These are phyloP conservation scores for Hyalella azteca DNA, from an alignment of 2,888 invertebrate species.

Conservation along the genomic window DNA sequence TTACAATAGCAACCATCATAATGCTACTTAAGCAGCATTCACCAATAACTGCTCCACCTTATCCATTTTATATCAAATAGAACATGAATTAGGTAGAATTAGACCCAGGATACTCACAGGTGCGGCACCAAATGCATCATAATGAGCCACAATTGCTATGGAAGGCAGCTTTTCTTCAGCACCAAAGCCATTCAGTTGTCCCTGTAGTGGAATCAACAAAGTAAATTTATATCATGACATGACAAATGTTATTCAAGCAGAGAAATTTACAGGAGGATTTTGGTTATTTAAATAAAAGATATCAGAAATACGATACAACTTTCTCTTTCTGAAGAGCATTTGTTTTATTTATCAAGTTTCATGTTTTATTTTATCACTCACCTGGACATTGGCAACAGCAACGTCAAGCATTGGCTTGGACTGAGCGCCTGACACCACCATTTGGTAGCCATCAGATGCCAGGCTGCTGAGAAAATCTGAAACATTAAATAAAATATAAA, in stretches of 20 bases:
- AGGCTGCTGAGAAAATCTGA: slow-evolving; percentile 81
- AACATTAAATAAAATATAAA: too few relatives aligned
- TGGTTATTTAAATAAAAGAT: too few relatives aligned
- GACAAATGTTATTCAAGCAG: too few relatives aligned
- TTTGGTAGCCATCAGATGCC: slow-evolving; percentile 94
- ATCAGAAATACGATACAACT: too few relatives aligned
- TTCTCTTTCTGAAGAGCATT: too few relatives aligned
- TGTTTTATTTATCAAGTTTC: too few relatives aligned
- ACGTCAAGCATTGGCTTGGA: slow-evolving; percentile 77
- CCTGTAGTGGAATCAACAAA: too few relatives aligned
- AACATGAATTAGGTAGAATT: neutral
- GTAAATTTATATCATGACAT: too few relatives aligned
- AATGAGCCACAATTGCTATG: slow-evolving; percentile 89
- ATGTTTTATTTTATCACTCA: slow-evolving; percentile 60
- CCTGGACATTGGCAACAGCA: slow-evolving; percentile 79
- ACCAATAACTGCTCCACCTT: too few relatives aligned
- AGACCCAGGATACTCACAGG: slow-evolving; percentile 73
- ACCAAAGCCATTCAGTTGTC: slow-evolving; percentile 77
- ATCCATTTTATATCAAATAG: neutral
- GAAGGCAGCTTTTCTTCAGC: slow-evolving; percentile 78
- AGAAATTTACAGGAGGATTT: too few relatives aligned
- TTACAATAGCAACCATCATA: too few relatives aligned
- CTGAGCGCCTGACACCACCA: slow-evolving; percentile 79
- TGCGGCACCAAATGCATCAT: slow-evolving; percentile 86
- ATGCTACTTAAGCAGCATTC: too few relatives aligned